A percentile compares a stretch with the other conserved stretches of the same genome.
These are phyloP conservation scores for Mareca penelope DNA, from an alignment of 2,797 vertebrate genomes.

Conservation along the genomic window DNA sequence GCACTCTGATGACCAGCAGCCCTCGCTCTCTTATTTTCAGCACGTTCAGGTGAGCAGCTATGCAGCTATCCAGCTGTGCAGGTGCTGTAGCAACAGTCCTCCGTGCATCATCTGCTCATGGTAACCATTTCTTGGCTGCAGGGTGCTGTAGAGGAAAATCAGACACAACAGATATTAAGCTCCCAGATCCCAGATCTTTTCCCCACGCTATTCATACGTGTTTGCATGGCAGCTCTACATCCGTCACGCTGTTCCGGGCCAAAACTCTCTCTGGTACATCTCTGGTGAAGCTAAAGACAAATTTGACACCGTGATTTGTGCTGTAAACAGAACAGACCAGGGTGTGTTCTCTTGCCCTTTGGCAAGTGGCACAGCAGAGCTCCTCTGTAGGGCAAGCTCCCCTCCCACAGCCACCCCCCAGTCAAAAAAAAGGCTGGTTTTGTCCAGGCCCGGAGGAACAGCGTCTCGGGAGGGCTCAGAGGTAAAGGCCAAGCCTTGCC, in stretches of 20 bases:
- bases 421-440: background rate
- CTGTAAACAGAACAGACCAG: background rate
- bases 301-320: background rate
- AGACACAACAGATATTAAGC: background rate
- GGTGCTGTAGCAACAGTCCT: background rate
- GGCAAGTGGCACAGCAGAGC: background rate
- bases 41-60: background rate
- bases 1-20: background rate
- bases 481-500: background rate
- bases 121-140: background rate
- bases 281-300: slow-evolving; percentile 10
- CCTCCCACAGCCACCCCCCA: background rate
- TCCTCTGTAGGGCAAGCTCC: background rate
- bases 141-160: background rate
- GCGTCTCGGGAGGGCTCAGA: background rate
- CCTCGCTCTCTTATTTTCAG: background rate
- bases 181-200: background rate
- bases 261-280: background rate
- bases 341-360: background rate
- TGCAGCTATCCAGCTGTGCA: background rate
- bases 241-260: background rate
- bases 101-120: background rate
- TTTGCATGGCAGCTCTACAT: background rate
- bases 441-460: background rate
- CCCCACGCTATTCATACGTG: background rate